Conservation (phyloP, 2,888 invertebrate genomes). For the Norana najaformis region DNA sequence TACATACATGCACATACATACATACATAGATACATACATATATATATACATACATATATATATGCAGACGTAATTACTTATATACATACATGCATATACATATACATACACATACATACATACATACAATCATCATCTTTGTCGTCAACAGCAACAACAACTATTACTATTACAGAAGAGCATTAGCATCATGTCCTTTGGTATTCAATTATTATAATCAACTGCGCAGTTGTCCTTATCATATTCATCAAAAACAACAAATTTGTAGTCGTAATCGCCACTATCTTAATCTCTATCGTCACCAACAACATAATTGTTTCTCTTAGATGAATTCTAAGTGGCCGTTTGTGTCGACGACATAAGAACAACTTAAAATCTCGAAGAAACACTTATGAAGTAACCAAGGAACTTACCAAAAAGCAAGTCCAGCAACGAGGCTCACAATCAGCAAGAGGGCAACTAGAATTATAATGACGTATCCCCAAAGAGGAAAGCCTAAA, state of each 20-base stretch:
- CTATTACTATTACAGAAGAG: too few relatives aligned
- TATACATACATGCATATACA: neutral
- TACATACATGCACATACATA: too few relatives aligned
- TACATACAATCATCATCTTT: neutral
- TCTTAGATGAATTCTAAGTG: neutral
- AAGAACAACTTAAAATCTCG: neutral
- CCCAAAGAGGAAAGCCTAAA: neutral
- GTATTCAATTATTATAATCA: too few relatives aligned
- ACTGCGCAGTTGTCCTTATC: neutral
- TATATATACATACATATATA: too few relatives aligned
- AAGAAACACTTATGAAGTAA: neutral
- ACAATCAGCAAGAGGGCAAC: neutral
- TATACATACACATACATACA: neutral
- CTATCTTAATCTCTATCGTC: too few relatives aligned
- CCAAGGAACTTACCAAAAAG: neutral
- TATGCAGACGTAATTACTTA: neutral
- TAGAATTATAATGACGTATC: neutral
- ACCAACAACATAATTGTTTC: too few relatives aligned
- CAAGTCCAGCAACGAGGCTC: neutral
- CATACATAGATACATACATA: too few relatives aligned
- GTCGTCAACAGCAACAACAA: neutral
- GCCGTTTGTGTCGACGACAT: neutral
- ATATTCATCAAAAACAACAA: neutral
- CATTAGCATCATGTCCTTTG: neutral
- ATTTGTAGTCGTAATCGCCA: neutral